Conservation (phyloP, 2,797 vertebrate species). For the Alfaro cultratus region DNA sequence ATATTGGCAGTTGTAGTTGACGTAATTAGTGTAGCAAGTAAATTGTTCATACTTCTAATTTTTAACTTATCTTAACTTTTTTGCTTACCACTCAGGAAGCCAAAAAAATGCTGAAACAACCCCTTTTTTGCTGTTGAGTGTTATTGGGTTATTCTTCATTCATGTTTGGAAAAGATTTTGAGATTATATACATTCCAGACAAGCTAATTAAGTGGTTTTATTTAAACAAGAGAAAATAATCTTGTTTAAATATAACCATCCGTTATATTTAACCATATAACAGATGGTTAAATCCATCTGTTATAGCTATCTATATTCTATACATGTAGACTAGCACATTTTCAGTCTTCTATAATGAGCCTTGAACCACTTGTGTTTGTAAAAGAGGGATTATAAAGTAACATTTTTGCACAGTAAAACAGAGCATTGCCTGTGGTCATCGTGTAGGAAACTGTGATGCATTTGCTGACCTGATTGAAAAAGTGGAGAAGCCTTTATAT, state of each 20-base stretch:
- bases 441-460: conserved; percentile 43
- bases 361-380: not conserved
- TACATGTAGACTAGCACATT: conserved; percentile 7
- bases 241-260: no score
- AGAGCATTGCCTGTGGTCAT: conserved; percentile 32
- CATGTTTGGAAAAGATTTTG: not conserved
- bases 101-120: not conserved
- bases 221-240: conserved; percentile 29
- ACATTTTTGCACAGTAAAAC: conserved; percentile 43
- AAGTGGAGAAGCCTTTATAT: conserved; percentile 23
- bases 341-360: not conserved
- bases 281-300: conserved; percentile 34
- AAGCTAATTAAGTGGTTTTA: conserved; percentile 1
- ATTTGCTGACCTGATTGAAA: conserved; percentile 44
- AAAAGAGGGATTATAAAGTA: conserved; percentile 17
- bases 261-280: no score
- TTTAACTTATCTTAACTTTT: not conserved
- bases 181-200: not conserved
- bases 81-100: not conserved
- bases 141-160: not conserved
- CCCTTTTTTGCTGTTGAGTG: not conserved
- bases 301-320: conserved; percentile 26
- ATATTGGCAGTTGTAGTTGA: not conserved
- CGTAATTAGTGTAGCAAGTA: not conserved
- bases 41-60: not conserved